phyloP scores from a whole-genome alignment of 2,888 invertebrate species.

The Thera britannica region DNA sequence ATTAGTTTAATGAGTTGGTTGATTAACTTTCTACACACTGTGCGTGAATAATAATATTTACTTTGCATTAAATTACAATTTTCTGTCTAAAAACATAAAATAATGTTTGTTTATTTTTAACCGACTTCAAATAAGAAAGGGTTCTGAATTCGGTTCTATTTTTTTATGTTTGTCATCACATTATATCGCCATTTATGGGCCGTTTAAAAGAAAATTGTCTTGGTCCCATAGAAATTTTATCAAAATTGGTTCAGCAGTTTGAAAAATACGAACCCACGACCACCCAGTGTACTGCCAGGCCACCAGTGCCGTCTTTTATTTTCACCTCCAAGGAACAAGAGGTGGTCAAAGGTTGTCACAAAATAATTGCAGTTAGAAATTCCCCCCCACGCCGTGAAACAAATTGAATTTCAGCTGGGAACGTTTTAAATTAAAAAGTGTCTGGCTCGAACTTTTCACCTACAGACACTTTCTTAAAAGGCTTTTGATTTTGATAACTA shows the following conservation, averaged over 20 bases:
- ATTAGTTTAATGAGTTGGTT: constrained; percentile 6
- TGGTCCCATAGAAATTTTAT: too few species aligned
- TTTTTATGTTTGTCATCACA: too few species aligned
- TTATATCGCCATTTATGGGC: too few species aligned
- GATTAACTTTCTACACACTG: background rate
- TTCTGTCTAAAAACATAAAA: too few species aligned
- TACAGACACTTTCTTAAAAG: constrained; percentile 10
- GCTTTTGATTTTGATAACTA: background rate
- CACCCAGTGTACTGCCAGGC: background rate
- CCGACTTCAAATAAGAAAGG: too few species aligned
- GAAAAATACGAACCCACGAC: too few species aligned
- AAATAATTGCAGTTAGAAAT: constrained; percentile 18
- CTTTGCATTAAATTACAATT: background rate
- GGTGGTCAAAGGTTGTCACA: constrained; percentile 13
- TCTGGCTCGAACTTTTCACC: constrained; percentile 9
- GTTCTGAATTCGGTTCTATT: too few species aligned
- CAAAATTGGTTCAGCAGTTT: too few species aligned
- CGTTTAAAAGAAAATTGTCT: too few species aligned
- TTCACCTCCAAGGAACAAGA: background rate
- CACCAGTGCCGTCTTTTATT: background rate
- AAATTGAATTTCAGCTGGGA: constrained; percentile 19
- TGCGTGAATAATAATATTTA: background rate
- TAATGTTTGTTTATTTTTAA: too few species aligned
- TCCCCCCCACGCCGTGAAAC: constrained; percentile 7
- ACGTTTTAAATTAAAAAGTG: constrained; percentile 21